Conservation (phyloP, 2,888 invertebrate species). For the Dynastes grantii region DNA sequence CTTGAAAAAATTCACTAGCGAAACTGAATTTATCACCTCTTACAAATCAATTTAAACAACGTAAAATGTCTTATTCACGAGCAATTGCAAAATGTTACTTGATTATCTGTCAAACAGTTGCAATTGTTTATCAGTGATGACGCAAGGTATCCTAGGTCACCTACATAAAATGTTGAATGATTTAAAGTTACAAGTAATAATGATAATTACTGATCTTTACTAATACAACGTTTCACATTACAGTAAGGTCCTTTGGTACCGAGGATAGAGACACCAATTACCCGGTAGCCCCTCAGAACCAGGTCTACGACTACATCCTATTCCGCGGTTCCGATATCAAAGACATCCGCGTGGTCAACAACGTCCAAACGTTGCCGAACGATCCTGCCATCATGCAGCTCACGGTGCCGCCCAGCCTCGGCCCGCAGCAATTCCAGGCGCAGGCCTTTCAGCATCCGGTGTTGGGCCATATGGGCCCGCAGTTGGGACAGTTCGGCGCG, state of each 20-base stretch:
- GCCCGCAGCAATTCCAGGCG: slow-evolving; percentile 77
- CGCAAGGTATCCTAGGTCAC: too few relatives aligned
- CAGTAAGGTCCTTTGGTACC: slow-evolving; percentile 99
- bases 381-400: slow-evolving; percentile 99
- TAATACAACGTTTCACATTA: slow-evolving; percentile 63
- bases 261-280: slow-evolving; percentile 97
- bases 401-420: slow-evolving; percentile 83
- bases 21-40: too few relatives aligned
- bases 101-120: too few relatives aligned
- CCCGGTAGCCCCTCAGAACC: slow-evolving; percentile 96
- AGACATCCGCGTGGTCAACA: slow-evolving; percentile 96
- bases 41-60: too few relatives aligned
- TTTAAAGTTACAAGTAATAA: too few relatives aligned
- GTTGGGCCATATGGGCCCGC: slow-evolving; percentile 74
- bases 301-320: slow-evolving; percentile 98
- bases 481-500: slow-evolving; percentile 72
- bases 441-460: slow-evolving; percentile 82
- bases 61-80: too few relatives aligned
- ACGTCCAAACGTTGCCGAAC: slow-evolving; percentile 88
- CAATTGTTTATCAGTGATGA: too few relatives aligned
- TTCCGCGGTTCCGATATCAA: slow-evolving; percentile 99
- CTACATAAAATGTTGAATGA: too few relatives aligned
- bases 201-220: too few relatives aligned
- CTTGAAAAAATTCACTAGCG: too few relatives aligned
- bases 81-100: too few relatives aligned